Conservation (phyloP, 2,113 vertebrate species). For the Hippocampus mohnikei region DNA sequence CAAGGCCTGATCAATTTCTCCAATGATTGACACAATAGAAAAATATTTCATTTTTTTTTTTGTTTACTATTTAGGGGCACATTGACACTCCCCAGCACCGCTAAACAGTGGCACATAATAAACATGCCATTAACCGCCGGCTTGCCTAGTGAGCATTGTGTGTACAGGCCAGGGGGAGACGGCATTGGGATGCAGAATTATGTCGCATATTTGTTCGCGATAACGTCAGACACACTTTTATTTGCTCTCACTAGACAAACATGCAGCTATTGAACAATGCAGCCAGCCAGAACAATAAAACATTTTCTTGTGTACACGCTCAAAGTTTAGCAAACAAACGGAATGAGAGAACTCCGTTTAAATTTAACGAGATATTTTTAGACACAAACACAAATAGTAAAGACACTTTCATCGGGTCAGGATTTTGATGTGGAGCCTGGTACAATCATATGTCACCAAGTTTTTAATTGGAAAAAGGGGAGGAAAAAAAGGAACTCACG, state of each 20-base stretch:
- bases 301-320: background rate
- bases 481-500: too few species aligned
- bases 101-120: too few species aligned
- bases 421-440: background rate
- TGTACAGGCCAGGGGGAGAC: background rate
- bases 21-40: too few species aligned
- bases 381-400: background rate
- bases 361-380: background rate
- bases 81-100: too few species aligned
- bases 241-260: slow-evolving; percentile 11
- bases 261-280: background rate
- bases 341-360: background rate
- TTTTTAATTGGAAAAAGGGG: too few species aligned
- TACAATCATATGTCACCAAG: background rate
- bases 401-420: background rate
- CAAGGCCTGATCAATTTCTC: too few species aligned
- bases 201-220: background rate
- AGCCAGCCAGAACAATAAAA: background rate
- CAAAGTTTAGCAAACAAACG: background rate
- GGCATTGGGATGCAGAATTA: background rate
- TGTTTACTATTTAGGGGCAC: too few species aligned
- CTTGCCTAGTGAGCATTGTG: too few species aligned
- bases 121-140: too few species aligned
- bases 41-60: too few species aligned
- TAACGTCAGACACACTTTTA: slow-evolving; percentile 1